Evolutionary conservation across 1,140 invertebrate species (phyloP), one percentile per base, ranked within the genome.

Genomic region (Leguminivora glycinivorella): DNA sequence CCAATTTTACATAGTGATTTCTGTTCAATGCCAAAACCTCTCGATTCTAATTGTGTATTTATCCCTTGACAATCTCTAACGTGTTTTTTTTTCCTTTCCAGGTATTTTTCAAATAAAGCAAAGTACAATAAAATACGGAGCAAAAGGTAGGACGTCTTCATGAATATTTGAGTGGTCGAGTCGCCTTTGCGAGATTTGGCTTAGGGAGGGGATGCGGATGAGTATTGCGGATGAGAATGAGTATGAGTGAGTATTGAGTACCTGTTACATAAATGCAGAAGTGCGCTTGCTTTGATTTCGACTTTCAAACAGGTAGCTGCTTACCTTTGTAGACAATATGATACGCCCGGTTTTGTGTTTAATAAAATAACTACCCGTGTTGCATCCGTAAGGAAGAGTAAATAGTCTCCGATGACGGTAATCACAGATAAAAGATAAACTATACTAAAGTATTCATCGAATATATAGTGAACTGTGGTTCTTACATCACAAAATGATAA

Each of bases 121-220:
- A n/a, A 29, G n/a, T 63, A 14, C 9, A 31, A 31, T 63, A 63
- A 31, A 31, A 63, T 34, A 63, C 58, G 22, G 3, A 34, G 58
- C 25, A 7, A 31, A 31, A 63, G 58, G 58, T 63, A 63, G 58
- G 56, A 56, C 56, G 17, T 12, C 29, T 34, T 63, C 58, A 63
- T 63, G 58, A 63, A 63, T 63, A 63, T 63, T 63, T n/a, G 58
- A 63, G 58, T 63, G 58, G 25, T 14, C 1, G 25, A 63, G 26
- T 63, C 58, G 29, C 12, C 58, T 63, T 63, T 31, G 14, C 58
- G n/a, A 63, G 58, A 63, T 63, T 63, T 34, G 12, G 26, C 26
- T n/a, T n/a, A 63, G 25, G 58, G 58, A 60, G 22, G 56, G 22
- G 56, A 22, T 14, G 34, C 34, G 10, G 34, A 43, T 43, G 9